Conservation (phyloP, 92 coral and sea anemone genomes). For the Heliopora coerulea region DNA sequence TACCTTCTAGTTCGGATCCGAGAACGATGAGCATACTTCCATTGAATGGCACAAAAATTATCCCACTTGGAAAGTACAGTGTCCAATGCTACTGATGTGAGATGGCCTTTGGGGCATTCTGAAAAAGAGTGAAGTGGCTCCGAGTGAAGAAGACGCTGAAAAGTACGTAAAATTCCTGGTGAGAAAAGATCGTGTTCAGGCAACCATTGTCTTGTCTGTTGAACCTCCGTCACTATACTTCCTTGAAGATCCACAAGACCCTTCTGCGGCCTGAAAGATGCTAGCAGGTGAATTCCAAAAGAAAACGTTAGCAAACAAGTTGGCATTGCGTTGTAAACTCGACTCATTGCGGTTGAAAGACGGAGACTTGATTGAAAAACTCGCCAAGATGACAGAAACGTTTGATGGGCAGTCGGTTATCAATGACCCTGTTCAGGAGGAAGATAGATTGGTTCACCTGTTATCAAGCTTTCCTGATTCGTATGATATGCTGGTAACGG, state of each 20-base stretch:
- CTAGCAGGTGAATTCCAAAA: slow-evolving; percentile 52
- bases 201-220: slow-evolving; percentile 53
- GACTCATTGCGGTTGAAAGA: slow-evolving; percentile 39
- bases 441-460: slow-evolving; percentile 44
- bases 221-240: slow-evolving; percentile 46
- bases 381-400: slow-evolving; percentile 54
- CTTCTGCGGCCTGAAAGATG: slow-evolving; percentile 44
- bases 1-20: too few species aligned
- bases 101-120: slow-evolving; percentile 11
- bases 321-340: slow-evolving; percentile 51
- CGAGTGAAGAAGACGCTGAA: neutral
- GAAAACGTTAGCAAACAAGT: slow-evolving; percentile 53
- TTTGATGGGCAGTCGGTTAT: slow-evolving; percentile 43
- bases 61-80: slow-evolving; percentile 24
- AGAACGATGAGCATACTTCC: neutral
- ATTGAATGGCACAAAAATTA: neutral
- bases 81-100: slow-evolving; percentile 10
- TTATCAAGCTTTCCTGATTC: slow-evolving; percentile 56
- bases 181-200: slow-evolving; percentile 51
- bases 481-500: slow-evolving; percentile 64
- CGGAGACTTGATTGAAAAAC: slow-evolving; percentile 52
- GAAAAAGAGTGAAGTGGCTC: slow-evolving; percentile 1
- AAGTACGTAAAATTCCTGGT: slow-evolving; percentile 40
- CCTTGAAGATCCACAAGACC: slow-evolving; percentile 41
- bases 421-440: slow-evolving; percentile 52